Evolutionary conservation across 1,140 invertebrate species (phyloP), one percentile per base, ranked within the genome.

Genomic region (Platyscapa corneri): DNA sequence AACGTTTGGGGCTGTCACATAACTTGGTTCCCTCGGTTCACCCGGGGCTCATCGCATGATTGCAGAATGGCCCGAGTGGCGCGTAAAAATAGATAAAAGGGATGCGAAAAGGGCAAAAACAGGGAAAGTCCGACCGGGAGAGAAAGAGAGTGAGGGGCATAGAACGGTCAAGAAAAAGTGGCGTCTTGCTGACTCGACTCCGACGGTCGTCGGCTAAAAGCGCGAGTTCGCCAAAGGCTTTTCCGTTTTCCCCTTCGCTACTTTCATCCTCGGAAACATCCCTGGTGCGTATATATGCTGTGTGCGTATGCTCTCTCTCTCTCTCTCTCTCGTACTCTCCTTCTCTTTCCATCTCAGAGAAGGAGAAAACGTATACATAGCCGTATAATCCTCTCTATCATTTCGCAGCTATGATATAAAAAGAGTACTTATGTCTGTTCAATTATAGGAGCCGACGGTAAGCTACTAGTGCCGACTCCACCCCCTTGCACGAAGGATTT

Each of bases 401-500:
- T 83, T 83, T 79, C 77, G 76, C 46, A 65, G 72, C 75, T 60
- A 53, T 42, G 83, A 79, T 78, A 72, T 78, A 84, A 79, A 78
- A 74, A 67, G 64, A 74, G 77, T 80, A 80, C 83, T 85, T 85
- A 85, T 74, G 83, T 74, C 83, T 49, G 83, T 80, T 85, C 76
- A 85, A 85, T 85, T 85, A 80, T 80, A 64, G 75, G 39, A 78
- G 46, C 46, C 30, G 70, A 39, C 67, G 67, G 53, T 74, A 83
- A 75, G 65, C 80, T 72, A 37, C 75, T 77, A 16, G 60, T 30
- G 39, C 64, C 72, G 53, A 74, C 34, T n/a, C 53, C 65, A n/a
- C 34, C 18, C 53, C 74, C 46, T 6, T 18, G 18, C 67, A 20
- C 16, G n/a, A 32, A 39, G 67, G 34, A 72, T 72, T 39, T 39